Evolutionary conservation across 1,140 invertebrate species (phyloP).

Genomic region (Acromyrmex echinatior): DNA sequence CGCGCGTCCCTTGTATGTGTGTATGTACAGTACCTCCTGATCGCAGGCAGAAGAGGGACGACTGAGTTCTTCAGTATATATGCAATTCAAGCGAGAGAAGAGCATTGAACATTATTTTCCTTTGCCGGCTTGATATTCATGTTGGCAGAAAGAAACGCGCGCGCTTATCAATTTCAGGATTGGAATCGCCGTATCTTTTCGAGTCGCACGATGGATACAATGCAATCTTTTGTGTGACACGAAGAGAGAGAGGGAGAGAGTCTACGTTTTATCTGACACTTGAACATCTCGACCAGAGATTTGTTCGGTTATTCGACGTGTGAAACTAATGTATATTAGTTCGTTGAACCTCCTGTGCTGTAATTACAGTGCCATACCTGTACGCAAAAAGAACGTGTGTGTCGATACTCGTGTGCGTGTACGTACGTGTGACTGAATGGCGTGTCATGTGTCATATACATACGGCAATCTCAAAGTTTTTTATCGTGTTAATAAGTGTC

Average conservation of each 20-base stretch:
- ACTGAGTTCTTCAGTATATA: neutral
- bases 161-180: constrained; percentile 4
- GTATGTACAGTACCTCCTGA: neutral
- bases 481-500: neutral
- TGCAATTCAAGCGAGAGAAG: neutral
- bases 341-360: constrained; percentile 45
- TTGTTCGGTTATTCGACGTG: constrained; percentile 51
- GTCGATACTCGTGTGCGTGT: neutral
- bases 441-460: constrained; percentile 4
- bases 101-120: neutral
- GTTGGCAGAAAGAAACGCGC: neutral
- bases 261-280: constrained; percentile 38
- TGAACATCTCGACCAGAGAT: constrained; percentile 40
- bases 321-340: constrained; percentile 60
- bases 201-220: constrained; percentile 38
- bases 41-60: constrained; percentile 11
- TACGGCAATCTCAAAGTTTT: constrained; percentile 25
- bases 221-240: constrained; percentile 56
- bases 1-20: neutral
- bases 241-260: constrained; percentile 9
- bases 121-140: neutral
- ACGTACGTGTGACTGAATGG: constrained; percentile 7
- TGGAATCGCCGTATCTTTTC: neutral
- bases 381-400: neutral
- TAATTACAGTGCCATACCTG: constrained; percentile 10